These are phyloP conservation scores for Lacerta viridis DNA, from an alignment of 2,797 vertebrate species.

Conservation along the genomic window DNA sequence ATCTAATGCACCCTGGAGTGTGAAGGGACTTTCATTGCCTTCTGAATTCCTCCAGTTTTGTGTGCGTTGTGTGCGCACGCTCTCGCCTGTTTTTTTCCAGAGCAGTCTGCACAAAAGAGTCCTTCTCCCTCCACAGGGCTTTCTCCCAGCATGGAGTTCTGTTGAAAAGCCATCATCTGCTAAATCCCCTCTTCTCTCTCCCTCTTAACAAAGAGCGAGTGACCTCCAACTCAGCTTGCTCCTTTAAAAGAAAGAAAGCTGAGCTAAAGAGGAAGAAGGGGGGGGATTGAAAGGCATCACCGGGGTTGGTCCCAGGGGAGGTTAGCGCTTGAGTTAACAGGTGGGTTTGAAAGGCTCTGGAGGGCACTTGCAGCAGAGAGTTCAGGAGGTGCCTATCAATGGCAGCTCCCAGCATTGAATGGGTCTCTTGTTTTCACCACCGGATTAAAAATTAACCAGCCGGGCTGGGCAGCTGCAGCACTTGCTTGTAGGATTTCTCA, in stretches of 20 bases:
- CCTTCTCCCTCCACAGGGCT: background rate
- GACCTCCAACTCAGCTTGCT: background rate
- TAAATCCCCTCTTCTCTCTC: background rate
- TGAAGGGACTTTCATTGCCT: background rate
- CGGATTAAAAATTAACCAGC: constrained; percentile 29
- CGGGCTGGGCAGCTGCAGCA: constrained; percentile 17
- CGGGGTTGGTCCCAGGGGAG: background rate
- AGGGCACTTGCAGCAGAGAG: background rate
- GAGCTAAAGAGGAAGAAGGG: too few relatives aligned
- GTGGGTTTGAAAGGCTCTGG: background rate
- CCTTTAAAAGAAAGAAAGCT: background rate
- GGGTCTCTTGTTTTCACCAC: constrained; percentile 11
- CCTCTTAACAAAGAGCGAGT: background rate
- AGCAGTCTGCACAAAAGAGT: constrained; percentile 13
- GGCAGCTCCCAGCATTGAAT: background rate
- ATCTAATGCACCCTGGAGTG: background rate
- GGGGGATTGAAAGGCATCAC: too few relatives aligned
- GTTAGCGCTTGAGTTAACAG: background rate
- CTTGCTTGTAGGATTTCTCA: constrained; percentile 22
- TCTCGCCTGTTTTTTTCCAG: background rate
- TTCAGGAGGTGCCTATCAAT: background rate
- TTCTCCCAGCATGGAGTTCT: constrained; percentile 4
- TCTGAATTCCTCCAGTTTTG: background rate
- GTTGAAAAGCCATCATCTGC: background rate
- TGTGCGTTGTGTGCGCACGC: background rate